These are phyloP conservation scores for Strigamia transsilvanica DNA, from an alignment of 2,888 invertebrate genomes.

Conservation along the genomic window DNA sequence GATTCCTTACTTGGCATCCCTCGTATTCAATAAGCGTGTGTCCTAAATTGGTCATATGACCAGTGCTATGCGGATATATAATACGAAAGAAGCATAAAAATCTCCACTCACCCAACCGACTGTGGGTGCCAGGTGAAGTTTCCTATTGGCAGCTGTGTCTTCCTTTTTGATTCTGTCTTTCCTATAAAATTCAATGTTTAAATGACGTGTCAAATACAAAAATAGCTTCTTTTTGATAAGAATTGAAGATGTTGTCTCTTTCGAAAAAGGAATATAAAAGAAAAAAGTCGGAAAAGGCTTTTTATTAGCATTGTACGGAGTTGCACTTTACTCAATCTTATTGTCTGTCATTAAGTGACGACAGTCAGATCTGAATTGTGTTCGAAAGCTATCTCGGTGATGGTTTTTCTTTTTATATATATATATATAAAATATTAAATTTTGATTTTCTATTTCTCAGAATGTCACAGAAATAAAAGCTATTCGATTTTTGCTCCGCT, in stretches of 20 bases:
- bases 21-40: constrained; percentile 9
- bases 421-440: constrained; percentile 22
- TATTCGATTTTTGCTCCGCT: constrained; percentile 12
- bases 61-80: neutral
- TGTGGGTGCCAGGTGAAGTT: constrained; percentile 25
- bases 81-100: neutral
- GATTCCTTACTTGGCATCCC: neutral
- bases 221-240: constrained; percentile 24
- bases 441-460: neutral
- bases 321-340: constrained; percentile 22
- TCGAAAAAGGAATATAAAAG: neutral
- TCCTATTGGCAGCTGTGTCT: constrained; percentile 24
- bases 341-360: constrained; percentile 34
- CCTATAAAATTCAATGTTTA: constrained; percentile 33
- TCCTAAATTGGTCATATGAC: neutral
- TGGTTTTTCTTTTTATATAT: neutral
- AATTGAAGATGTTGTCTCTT: constrained; percentile 33
- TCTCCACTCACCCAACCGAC: constrained; percentile 5
- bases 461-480: constrained; percentile 18
- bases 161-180: constrained; percentile 44
- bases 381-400: neutral
- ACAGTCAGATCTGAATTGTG: constrained; percentile 28
- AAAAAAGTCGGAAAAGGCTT: neutral
- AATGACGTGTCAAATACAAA: constrained; percentile 22
- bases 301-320: constrained; percentile 5